phyloP scores from a whole-genome alignment of 2,797 vertebrate genomes.

The Peromyscus melanophrys region DNA sequence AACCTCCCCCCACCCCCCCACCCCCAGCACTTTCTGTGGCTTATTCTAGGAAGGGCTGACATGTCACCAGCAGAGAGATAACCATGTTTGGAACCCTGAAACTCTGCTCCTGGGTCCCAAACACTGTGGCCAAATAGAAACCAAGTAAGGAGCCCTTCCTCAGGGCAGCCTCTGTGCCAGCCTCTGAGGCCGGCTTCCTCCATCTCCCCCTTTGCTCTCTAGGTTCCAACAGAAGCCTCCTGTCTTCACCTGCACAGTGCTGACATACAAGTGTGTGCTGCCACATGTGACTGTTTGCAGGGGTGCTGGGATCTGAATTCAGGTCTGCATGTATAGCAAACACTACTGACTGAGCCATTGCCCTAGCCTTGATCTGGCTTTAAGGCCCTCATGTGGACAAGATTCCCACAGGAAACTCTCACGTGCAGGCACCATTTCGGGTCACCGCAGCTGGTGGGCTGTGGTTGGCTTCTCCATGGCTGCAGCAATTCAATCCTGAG shows the following conservation, averaged over 20 bases:
- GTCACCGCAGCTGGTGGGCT: not conserved
- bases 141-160: not conserved
- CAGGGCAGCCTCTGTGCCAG: not conserved
- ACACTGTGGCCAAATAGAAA: not conserved
- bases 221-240: not conserved
- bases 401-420: not conserved
- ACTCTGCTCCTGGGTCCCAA: not conserved
- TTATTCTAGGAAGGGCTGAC: not conserved
- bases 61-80: not conserved
- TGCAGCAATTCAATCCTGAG: not conserved
- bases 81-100: not conserved
- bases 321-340: not conserved
- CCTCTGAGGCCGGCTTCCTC: not conserved
- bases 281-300: not conserved
- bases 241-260: not conserved
- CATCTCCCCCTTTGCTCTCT: not conserved
- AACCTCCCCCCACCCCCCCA: fast-evolving
- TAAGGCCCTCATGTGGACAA: not conserved
- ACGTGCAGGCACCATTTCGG: not conserved
- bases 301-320: not conserved
- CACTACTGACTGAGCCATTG: not conserved
- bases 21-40: not conserved
- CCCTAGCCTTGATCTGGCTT: not conserved
- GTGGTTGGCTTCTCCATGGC: no score
- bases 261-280: no score